Base-by-base conservation (phyloP, 2,113 vertebrate genomes). In the Genyomyrus donnyi region DNA sequence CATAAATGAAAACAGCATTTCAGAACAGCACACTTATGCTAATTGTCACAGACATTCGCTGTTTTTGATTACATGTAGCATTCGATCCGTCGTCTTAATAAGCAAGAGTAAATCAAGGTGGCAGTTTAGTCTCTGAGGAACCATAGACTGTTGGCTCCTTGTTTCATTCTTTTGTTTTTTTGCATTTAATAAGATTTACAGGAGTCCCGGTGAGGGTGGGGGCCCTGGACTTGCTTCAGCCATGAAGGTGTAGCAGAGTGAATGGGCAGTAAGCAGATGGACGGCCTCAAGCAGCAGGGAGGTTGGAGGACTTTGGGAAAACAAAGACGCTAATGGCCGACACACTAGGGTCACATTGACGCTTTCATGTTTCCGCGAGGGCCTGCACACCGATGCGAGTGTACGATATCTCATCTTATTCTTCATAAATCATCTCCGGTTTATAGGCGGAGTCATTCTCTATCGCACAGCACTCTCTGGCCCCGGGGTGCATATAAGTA, bases 351-450 rank as follows among this genome's bases (percentile, higher is more conserved):
- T 42, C 74, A 42, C 15, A 39, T 19, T 8, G 74, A 17, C 27
- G 27, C 8, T 87, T 53, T 39, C 49, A 31, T 6, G 48, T 87
- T 21, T 56, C 83, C 17, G 13, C 19, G 35, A 85, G 45, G 19
- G 42, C 83, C 31, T 2, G 46, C 85, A 86, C 46, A 31, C 62
- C 19, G 42, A 85, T 35, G 42, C 5, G 24, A 85, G 83, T 53
- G 24, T 56, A 53, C 50, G 0, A 39, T 35, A 87, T 56, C 85
- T 87, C 50, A 87, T 87, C 85, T 87, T 39, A 31, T 53, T 31
- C 50, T 19, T 49, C 85, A 53, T 87, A 87, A 53, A 87, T 35
- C 49, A 87, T 87, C 85, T 87, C n/a, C 31, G 17, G 27, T 87
- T 87, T 87, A 53, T 87, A 87, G 50, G 49, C 0, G 24, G 39